Percentiles rank a stretch among this genome's conserved stretches.
Conservation (phyloP, 1,140 invertebrate species). For the Anoplophora glabripennis region DNA sequence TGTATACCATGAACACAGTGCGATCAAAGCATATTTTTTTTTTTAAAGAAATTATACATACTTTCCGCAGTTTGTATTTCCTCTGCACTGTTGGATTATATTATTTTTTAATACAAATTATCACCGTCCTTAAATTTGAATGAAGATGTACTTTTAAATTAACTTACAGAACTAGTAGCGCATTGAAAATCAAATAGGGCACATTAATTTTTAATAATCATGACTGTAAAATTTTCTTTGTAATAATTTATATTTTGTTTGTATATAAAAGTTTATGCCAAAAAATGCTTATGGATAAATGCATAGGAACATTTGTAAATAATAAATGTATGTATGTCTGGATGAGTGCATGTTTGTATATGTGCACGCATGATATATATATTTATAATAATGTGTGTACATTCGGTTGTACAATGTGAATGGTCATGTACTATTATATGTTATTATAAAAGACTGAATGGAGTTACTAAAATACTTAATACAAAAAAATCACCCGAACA, state of each 20-base stretch:
- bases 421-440: constrained; percentile 51
- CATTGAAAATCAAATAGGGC: constrained; percentile 37
- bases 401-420: constrained; percentile 51
- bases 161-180: constrained; percentile 37
- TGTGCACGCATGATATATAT: constrained; percentile 47
- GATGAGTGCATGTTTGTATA: constrained; percentile 33
- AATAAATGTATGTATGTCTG: constrained; percentile 45
- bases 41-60: not conserved
- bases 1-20: not conserved
- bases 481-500: constrained; percentile 25
- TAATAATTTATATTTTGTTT: constrained; percentile 27
- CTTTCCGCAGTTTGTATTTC: too few relatives aligned
- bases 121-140: constrained; percentile 41
- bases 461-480: constrained; percentile 49
- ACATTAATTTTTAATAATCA: constrained; percentile 22
- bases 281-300: constrained; percentile 40
- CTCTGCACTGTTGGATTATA: not conserved
- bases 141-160: constrained; percentile 36
- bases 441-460: constrained; percentile 52
- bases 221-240: constrained; percentile 18
- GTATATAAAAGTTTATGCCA: constrained; percentile 38
- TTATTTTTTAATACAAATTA: constrained; percentile 24
- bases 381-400: constrained; percentile 50
- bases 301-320: constrained; percentile 46
- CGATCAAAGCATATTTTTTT: not conserved